Evolutionary conservation across 92 coral and sea anemone species (phyloP).

Genomic region (Blastomussa wellsi): DNA sequence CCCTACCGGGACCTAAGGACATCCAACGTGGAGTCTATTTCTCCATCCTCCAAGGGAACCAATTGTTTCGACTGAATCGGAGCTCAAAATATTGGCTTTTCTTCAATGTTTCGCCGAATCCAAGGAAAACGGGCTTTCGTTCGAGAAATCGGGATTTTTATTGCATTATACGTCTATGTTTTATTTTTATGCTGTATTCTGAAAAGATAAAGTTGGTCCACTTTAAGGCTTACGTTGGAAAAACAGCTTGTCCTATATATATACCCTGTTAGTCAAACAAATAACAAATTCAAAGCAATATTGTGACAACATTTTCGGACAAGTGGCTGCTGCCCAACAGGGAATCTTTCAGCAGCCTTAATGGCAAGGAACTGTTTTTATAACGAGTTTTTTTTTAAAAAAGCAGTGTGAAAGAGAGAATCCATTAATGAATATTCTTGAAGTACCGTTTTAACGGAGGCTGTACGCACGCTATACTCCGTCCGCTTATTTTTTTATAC

Average conservation of each 20-base stretch:
- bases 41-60: too few relatives aligned
- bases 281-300: background rate
- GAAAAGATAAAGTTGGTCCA: background rate
- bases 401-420: background rate
- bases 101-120: too few relatives aligned
- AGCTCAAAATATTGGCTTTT: too few relatives aligned
- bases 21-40: too few relatives aligned
- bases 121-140: too few relatives aligned
- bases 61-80: too few relatives aligned
- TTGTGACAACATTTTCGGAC: background rate
- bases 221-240: background rate
- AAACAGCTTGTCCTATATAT: background rate
- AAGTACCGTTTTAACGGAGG: too few relatives aligned
- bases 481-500: too few relatives aligned
- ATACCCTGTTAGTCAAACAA: background rate
- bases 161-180: too few relatives aligned
- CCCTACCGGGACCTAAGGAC: background rate
- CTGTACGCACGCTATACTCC: too few relatives aligned
- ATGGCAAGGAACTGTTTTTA: background rate
- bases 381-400: background rate
- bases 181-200: background rate
- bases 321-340: constrained; percentile 11
- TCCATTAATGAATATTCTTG: background rate
- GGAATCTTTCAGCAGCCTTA: background rate
- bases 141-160: too few relatives aligned